Evolutionary conservation across 2,113 vertebrate genomes (phyloP), one percentile per base, ranked within the genome.

Genomic region (Rynchops niger): DNA sequence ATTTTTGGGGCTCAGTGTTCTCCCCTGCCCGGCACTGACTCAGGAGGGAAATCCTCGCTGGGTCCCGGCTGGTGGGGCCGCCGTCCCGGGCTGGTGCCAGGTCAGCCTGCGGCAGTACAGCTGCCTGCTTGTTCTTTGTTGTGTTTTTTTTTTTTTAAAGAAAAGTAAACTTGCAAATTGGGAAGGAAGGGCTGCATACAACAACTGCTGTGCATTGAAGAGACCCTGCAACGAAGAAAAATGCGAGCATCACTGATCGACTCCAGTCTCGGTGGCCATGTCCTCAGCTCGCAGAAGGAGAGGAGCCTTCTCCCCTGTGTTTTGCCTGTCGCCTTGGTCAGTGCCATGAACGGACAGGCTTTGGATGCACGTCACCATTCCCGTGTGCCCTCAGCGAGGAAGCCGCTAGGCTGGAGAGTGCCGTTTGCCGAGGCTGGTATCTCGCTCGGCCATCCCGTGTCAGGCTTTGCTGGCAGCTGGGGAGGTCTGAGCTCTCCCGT

Each of bases 381-480:
- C 1, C 3, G 16, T 5, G 23, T 40, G 50, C n/a, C 52, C 17
- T 29, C 12, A 1, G 21, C 2, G 4, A 40, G n/a, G 61, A 34
- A 38, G 49, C 16, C 21, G 30, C 32, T 1, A 26, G 43, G 58
- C 34, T 34, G 5, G 49, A 3, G 11, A 26, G 14, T 21, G 15
- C 21, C 1, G 2, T 38, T 47, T 38, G 27, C 58, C 4, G 23
- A 5, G 11, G 5, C 40, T 4, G 42, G 22, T 21, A 6, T 18
- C 49, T 65, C 15, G 7, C 42, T 49, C 38, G 12, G 40, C 43
- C 14, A 16, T 4, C 25, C 40, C 9, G 0, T 6, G 9, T 6
- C 34, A 34, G 52, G 62, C 43, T 77, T 42, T 17, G 20, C 53
- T 36, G 36, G 38, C 30, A 25, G 30, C 2, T 42, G 62, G 63